A percentile compares a stretch with the other conserved stretches of the same genome.
These are phyloP conservation scores for Edolisoma coerulescens DNA, from an alignment of 2,113 vertebrate species.

Conservation along the genomic window DNA sequence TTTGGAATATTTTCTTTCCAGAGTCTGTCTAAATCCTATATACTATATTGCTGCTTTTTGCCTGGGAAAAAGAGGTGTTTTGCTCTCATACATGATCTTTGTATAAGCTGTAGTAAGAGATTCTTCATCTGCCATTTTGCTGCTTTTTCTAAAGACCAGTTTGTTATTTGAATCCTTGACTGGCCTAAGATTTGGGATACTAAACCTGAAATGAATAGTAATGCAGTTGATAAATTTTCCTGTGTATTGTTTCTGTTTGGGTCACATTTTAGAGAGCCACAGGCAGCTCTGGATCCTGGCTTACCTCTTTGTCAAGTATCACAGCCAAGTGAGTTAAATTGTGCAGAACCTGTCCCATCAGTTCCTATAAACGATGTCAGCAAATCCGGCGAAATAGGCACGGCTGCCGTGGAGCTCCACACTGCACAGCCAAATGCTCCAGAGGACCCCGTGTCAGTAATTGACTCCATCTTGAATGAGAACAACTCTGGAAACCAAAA, in stretches of 20 bases:
- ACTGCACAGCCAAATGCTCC: not conserved
- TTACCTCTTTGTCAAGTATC: not conserved
- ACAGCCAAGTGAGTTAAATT: not conserved
- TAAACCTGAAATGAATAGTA: not conserved
- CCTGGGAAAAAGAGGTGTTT: not conserved
- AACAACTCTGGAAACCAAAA: not conserved
- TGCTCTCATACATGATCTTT: not conserved
- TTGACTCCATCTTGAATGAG: constrained; percentile 61
- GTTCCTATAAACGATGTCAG: not conserved
- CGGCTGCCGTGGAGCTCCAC: constrained; percentile 19
- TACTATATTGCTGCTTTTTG: not conserved
- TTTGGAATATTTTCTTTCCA: not conserved
- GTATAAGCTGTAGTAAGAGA: not conserved
- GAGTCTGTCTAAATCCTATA: not conserved
- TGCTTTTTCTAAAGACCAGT: not conserved
- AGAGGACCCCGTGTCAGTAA: constrained; percentile 54
- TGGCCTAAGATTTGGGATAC: not conserved
- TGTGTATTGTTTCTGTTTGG: not conserved
- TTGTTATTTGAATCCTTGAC: not conserved
- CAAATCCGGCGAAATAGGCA: not conserved
- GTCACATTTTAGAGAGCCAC: constrained; percentile 16
- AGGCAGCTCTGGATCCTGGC: not conserved
- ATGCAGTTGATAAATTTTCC: not conserved
- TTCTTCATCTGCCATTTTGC: not conserved
- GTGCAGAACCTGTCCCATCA: not conserved